Conservation (phyloP, 2,113 vertebrate genomes). For the Myrmecobius fasciatus region DNA sequence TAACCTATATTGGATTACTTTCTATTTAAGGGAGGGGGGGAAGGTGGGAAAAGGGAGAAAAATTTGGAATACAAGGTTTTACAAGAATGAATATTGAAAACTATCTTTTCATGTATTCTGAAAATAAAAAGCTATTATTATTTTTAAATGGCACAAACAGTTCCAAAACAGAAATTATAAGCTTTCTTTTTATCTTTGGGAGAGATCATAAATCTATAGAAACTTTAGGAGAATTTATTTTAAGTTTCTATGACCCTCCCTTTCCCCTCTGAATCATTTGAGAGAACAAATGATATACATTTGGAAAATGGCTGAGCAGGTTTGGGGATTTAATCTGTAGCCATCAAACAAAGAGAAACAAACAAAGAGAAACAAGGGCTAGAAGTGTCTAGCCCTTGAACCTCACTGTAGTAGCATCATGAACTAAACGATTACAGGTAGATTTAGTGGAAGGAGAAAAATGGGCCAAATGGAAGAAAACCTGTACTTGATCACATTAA, state of each 20-base stretch:
- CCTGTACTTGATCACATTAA: neutral
- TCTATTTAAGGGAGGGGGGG: too few relatives aligned
- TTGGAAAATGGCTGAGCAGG: neutral
- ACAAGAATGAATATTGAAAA: too few relatives aligned
- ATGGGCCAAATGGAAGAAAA: neutral
- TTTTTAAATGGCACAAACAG: neutral
- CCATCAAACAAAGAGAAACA: neutral
- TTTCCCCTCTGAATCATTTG: neutral
- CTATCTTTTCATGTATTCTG: too few relatives aligned
- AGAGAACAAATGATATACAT: neutral
- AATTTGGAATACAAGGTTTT: too few relatives aligned
- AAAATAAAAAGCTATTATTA: too few relatives aligned
- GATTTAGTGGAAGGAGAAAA: neutral
- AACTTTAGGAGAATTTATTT: neutral
- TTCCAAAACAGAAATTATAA: neutral
- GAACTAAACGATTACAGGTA: neutral
- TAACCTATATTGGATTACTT: too few relatives aligned
- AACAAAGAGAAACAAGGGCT: neutral
- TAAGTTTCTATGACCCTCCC: neutral
- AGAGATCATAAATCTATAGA: neutral
- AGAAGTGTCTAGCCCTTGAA: neutral
- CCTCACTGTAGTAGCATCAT: neutral
- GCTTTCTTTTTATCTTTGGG: neutral
- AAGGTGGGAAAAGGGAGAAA: too few relatives aligned
- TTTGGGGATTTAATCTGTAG: neutral